These are phyloP conservation scores for Megalopta genalis DNA, from an alignment of 1,140 invertebrate species.

Conservation along the genomic window DNA sequence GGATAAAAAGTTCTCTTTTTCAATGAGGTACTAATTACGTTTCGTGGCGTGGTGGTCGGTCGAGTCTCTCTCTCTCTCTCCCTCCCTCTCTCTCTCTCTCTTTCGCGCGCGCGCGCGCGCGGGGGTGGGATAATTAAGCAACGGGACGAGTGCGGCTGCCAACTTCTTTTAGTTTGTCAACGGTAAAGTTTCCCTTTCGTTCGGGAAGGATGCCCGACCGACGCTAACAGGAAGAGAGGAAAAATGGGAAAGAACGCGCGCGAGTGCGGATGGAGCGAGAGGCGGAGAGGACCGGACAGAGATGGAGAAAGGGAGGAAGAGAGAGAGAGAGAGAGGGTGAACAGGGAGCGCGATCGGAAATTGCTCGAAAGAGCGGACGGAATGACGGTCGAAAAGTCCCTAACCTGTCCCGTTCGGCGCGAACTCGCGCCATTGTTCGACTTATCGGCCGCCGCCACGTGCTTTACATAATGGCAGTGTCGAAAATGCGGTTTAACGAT, in stretches of 20 bases:
- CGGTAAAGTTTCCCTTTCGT: conserved; percentile 42
- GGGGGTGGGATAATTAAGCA: conserved; percentile 51
- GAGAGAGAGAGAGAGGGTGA: background rate
- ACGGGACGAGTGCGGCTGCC: conserved; percentile 44
- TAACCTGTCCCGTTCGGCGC: conserved; percentile 39
- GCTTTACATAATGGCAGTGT: conserved; percentile 76
- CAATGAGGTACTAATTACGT: conserved; percentile 54
- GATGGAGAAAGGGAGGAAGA: background rate
- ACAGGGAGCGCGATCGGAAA: conserved; percentile 9
- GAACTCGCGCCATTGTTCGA: conserved; percentile 72
- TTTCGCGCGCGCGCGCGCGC: background rate
- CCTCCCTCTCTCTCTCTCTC: too few relatives aligned
- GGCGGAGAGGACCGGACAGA: background rate
- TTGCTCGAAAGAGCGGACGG: conserved; percentile 31
- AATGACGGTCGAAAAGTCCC: conserved; percentile 34
- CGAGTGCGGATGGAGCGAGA: background rate
- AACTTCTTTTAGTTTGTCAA: conserved; percentile 46
- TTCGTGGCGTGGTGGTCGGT: conserved; percentile 24
- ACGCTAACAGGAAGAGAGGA: conserved; percentile 16
- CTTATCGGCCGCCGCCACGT: conserved; percentile 76
- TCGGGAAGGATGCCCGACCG: background rate
- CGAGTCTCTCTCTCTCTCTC: background rate
- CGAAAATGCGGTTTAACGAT: conserved; percentile 77
- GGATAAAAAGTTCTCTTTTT: conserved; percentile 50
- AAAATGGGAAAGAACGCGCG: background rate